phyloP scores from a whole-genome alignment of 2,888 invertebrate genomes.

The Agapostemon virescens region DNA sequence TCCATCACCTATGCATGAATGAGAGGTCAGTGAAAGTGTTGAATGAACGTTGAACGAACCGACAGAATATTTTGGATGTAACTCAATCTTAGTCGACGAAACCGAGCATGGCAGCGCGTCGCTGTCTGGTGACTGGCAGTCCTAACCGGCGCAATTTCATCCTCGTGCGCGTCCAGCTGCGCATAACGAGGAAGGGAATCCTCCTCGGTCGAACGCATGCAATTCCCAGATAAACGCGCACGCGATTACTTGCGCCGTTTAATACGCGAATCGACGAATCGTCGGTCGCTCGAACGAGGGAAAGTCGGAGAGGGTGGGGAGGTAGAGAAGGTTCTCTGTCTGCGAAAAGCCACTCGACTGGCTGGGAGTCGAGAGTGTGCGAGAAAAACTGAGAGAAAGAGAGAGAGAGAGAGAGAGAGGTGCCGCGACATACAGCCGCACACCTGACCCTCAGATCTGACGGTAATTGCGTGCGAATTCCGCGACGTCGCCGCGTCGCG shows the following conservation, averaged over 20 bases:
- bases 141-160: conserved; percentile 31
- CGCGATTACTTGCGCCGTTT: conserved; percentile 56
- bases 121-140: conserved; percentile 8
- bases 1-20: too few relatives aligned
- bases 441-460: conserved; percentile 61
- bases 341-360: conserved; percentile 42
- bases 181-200: conserved; percentile 36
- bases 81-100: not conserved
- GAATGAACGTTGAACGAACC: not conserved
- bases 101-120: not conserved
- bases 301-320: not conserved
- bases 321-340: conserved; percentile 15
- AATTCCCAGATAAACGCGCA: conserved; percentile 48
- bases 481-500: conserved; percentile 65
- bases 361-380: conserved; percentile 25
- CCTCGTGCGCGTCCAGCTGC: conserved; percentile 23
- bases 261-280: conserved; percentile 48
- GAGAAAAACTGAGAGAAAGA: not conserved
- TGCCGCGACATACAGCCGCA: not conserved
- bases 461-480: conserved; percentile 68
- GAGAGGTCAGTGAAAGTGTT: too few relatives aligned
- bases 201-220: conserved; percentile 40
- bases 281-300: conserved; percentile 14
- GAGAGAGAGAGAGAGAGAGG: not conserved
- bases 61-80: not conserved